Base-by-base conservation (phyloP, 2,888 invertebrate species). In the Steromphala cineraria region DNA sequence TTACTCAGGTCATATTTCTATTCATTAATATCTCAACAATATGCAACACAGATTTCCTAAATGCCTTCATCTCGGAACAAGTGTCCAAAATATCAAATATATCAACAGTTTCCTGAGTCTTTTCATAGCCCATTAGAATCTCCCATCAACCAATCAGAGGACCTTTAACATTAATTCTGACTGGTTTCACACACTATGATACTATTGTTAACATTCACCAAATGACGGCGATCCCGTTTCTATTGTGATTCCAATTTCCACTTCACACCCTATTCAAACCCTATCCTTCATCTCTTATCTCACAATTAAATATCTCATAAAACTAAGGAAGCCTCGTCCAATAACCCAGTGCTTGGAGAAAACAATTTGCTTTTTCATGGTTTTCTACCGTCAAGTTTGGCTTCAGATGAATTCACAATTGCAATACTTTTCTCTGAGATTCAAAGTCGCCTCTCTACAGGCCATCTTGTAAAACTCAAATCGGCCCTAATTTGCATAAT, bases 281-380 rank as follows among this genome's bases (percentile, higher is more conserved):
- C 19, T 19, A 71, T 71, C 40, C 31, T 24, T 71, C 28, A 10
- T 7, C 40, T 71, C n/a, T 0, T 31, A 71, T 71, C 31, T 19
- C 36, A 36, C 36, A 19, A 71, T 71, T 46, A 46, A 46, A 46
- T 46, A 46, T 10, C 71, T 8, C 71, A 31, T 71, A 71, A 36
- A 28, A 40, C 19, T 31, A 36, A 71, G 71, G 71, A 71, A 71
- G 71, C 71, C 36, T 71, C 36, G 40, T 36, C 28, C 71, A 40
- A 71, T 40, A 31, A 36, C 71, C 36, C 71, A 71, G 15, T n/a
- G 40, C 71, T 36, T 71, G 71, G 36, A 71, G 40, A 71, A 71
- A 71, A 71, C 71, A 71, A 71, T 71, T 71, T 71, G 40, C 28
- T 71, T 71, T 62, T 71, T 40, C 71, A 71, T 71, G 71, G 36